A percentile compares a stretch with the other conserved stretches of the same genome.
phyloP scores from a whole-genome alignment of 2,888 invertebrate species.

The Drosophila anomelani region DNA sequence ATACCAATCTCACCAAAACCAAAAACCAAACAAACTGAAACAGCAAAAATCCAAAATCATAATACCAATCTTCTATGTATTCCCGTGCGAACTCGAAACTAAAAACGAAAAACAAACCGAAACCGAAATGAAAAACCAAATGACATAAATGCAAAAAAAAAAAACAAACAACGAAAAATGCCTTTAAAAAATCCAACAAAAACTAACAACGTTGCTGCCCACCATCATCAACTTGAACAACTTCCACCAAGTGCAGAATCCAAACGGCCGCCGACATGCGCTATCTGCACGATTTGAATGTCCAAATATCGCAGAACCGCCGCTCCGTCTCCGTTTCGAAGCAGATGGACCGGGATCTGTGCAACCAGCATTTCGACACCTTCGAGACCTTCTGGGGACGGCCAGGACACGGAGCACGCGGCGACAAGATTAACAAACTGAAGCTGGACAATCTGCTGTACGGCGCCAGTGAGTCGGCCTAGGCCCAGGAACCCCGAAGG shows the following conservation, averaged over 20 bases:
- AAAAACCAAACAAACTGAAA: slow-evolving; percentile 47
- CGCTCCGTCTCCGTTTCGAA: slow-evolving; percentile 81
- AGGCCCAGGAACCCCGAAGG: slow-evolving; percentile 52
- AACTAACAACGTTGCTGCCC: slow-evolving; percentile 42
- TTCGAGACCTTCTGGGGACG: slow-evolving; percentile 92
- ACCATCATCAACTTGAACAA: slow-evolving; percentile 39
- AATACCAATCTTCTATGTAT: slow-evolving; percentile 78
- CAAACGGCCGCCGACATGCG: slow-evolving; percentile 82
- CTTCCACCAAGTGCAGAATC: slow-evolving; percentile 55
- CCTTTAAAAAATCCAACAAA: slow-evolving; percentile 1
- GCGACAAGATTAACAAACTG: slow-evolving; percentile 81
- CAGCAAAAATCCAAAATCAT: slow-evolving; percentile 57
- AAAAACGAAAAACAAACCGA: slow-evolving; percentile 25
- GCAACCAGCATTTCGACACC: slow-evolving; percentile 89
- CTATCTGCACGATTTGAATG: slow-evolving; percentile 86
- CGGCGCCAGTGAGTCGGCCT: slow-evolving; percentile 76
- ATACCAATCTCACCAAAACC: slow-evolving; percentile 60
- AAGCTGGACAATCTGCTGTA: slow-evolving; percentile 85
- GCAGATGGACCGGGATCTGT: slow-evolving; percentile 87
- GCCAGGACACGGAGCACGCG: slow-evolving; percentile 87
- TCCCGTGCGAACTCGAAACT: slow-evolving; percentile 57
- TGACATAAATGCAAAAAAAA: slow-evolving; percentile 17
- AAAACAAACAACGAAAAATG: slow-evolving; percentile 6
- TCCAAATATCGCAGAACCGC: slow-evolving; percentile 86
- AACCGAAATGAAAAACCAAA: slow-evolving; percentile 23